Evolutionary conservation across 2,113 vertebrate species (phyloP), one percentile per base, ranked within the genome.

Genomic region (Macrotus californicus): DNA sequence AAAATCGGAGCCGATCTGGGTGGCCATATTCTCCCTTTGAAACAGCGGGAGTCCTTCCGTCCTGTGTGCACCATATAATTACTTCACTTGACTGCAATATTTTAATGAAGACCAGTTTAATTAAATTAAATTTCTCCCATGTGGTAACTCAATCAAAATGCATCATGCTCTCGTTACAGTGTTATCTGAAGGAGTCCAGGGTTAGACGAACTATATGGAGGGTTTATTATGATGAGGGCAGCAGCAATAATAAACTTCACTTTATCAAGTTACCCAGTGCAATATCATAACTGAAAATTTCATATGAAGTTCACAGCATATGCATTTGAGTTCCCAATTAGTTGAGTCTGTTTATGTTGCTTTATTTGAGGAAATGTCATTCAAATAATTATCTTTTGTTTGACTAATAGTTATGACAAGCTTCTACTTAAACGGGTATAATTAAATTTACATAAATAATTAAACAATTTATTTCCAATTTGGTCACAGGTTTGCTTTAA

Each of bases 121-220:
- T 98, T 98, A 98, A 98, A 98, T 98, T 98, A 98, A 98, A 98
- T 98, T 98, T 98, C 96, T 98, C 98, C 98, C 98, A 94, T 97
- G 97, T 98, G 98, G 98, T 98, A 98, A 97, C 96, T 98, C 97
- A 98, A 98, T 98, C 98, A 98, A 98, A 98, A 98, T 97, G 97
- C 97, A 98, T 98, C 98, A 97, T 93, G 89, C 76, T 85, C 98
- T 98, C 98, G 98, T 98, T 98, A 98, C 94, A 98, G 98, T 96
- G 95, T 97, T 98, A 98, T 98, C 98, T 6, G 97, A 98, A 98
- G 98, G 98, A 98, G 98, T 97, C 97, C 97, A 98, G 96, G 93
- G 70, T 86, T 92, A 1, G 97, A 98, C 98, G 96, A 97, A 93
- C 93, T 97, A 94, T 97, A 98, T 97, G 97, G 93, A 97, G 96